Evolutionary conservation across 2,797 vertebrate species (phyloP).

Genomic region (Danio choprae): DNA sequence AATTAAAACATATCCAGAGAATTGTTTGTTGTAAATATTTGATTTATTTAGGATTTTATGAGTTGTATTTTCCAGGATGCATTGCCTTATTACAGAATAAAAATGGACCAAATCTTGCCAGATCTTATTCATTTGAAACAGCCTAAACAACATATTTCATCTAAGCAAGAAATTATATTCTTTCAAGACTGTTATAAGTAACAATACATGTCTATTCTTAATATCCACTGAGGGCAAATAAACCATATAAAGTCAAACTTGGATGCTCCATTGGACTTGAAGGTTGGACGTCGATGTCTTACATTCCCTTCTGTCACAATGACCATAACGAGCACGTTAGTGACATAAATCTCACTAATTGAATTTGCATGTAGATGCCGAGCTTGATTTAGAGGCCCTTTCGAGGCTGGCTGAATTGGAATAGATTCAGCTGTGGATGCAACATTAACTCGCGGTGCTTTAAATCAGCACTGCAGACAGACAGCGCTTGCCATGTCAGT

Average conservation of each 20-base stretch:
- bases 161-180: too few species aligned
- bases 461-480: slow-evolving; percentile 67
- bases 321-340: slow-evolving; percentile 57
- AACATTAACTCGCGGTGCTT: slow-evolving; percentile 69
- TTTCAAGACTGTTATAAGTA: too few species aligned
- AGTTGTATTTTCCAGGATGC: too few species aligned
- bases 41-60: too few species aligned
- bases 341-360: slow-evolving; percentile 70
- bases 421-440: slow-evolving; percentile 64
- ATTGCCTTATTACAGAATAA: too few species aligned
- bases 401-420: slow-evolving; percentile 55
- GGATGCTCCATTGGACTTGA: background rate
- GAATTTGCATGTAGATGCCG: slow-evolving; percentile 67
- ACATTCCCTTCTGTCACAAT: slow-evolving; percentile 46
- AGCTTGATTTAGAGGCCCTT: slow-evolving; percentile 71
- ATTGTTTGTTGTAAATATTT: too few species aligned
- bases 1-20: too few species aligned
- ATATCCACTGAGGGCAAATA: slow-evolving; percentile 1
- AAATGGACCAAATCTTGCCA: too few species aligned
- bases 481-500: slow-evolving; percentile 17
- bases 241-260: background rate
- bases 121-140: too few species aligned
- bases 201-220: background rate
- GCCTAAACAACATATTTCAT: too few species aligned
- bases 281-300: slow-evolving; percentile 23